Conservation (phyloP, 2,888 invertebrate species). For the Luperina testacea region DNA sequence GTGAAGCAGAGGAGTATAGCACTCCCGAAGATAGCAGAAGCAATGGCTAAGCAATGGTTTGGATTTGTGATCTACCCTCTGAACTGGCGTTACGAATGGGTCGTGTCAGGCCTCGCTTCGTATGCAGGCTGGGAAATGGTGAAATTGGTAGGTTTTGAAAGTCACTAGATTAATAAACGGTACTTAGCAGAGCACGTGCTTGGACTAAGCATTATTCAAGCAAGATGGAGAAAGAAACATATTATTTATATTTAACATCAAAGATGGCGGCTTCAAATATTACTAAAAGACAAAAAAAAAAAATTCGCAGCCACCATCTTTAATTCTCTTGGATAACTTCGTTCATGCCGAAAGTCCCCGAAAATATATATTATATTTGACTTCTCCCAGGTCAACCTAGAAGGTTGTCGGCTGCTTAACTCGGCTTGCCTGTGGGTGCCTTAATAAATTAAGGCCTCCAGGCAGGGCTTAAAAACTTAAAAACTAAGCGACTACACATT, state of each 20-base stretch:
- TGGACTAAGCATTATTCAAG: neutral
- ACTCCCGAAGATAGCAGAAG: constrained; percentile 90
- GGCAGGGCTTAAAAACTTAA: neutral
- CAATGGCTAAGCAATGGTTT: constrained; percentile 93
- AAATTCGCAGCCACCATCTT: no score
- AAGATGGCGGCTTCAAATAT: no score
- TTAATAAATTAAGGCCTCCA: neutral
- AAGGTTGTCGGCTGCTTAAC: neutral
- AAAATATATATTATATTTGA: neutral
- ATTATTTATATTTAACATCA: no score
- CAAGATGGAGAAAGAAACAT: no score
- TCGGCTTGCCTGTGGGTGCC: neutral
- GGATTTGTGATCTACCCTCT: constrained; percentile 90
- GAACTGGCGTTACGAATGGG: constrained; percentile 92
- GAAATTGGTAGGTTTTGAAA: constrained; percentile 78
- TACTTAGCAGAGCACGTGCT: neutral
- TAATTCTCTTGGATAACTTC: neutral
- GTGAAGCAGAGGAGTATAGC: constrained; percentile 84
- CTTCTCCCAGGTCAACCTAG: neutral
- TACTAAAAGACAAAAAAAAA: no score
- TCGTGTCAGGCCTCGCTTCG: constrained; percentile 89
- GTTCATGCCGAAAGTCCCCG: neutral
- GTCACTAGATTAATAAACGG: neutral
- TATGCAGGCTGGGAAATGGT: constrained; percentile 91
- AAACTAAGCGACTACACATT: neutral